Percentiles rank a stretch among this genome's conserved stretches.
Conservation (phyloP, 2,888 invertebrate genomes). For the Archips crataeganus region DNA sequence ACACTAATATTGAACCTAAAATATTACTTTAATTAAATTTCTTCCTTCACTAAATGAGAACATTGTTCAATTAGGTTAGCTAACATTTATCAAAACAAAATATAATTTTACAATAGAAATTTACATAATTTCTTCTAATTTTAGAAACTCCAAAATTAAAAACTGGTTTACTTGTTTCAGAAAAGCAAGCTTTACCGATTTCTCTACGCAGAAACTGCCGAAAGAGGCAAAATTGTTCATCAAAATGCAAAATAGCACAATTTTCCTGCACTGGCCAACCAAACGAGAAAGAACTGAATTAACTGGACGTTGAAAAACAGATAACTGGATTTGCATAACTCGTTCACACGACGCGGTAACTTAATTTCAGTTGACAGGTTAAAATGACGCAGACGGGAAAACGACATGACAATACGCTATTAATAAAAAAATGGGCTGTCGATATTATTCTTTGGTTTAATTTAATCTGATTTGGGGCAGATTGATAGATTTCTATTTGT, state of each 20-base stretch:
- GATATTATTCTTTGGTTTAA: not conserved
- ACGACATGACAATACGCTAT: slow-evolving; percentile 15
- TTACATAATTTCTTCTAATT: no score
- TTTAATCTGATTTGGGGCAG: no score
- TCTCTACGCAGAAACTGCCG: slow-evolving; percentile 13
- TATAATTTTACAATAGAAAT: no score
- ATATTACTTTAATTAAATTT: not conserved
- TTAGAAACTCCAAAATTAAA: no score
- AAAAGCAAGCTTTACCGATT: not conserved
- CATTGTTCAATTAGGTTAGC: no score
- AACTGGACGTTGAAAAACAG: slow-evolving; percentile 80
- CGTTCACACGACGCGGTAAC: slow-evolving; percentile 73
- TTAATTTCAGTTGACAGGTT: slow-evolving; percentile 73
- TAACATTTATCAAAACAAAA: no score
- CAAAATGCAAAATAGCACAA: slow-evolving; percentile 81
- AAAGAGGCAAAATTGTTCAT: slow-evolving; percentile 69
- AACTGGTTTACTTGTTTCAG: not conserved
- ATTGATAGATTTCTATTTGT: no score
- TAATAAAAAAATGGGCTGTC: slow-evolving; percentile 5
- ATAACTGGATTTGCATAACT: slow-evolving; percentile 83
- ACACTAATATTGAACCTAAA: not conserved
- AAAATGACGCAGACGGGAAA: slow-evolving; percentile 59
- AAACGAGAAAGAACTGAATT: slow-evolving; percentile 77
- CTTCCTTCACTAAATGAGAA: no score
- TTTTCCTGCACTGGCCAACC: slow-evolving; percentile 60